phyloP scores from a whole-genome alignment of 2,113 vertebrate genomes.

The Heterotilapia buettikoferi region DNA sequence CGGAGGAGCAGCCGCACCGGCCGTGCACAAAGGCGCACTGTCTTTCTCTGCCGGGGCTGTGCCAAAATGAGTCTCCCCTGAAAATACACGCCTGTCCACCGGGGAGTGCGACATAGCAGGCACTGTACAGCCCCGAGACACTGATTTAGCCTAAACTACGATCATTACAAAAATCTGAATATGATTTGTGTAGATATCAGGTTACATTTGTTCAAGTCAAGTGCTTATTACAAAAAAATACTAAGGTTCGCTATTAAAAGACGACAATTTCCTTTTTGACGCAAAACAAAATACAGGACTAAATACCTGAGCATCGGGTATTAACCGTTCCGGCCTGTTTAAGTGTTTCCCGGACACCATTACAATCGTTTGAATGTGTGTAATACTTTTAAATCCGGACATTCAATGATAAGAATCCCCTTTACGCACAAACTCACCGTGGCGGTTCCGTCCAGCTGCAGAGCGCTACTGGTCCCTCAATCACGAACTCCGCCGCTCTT shows the following conservation, averaged over 20 bases:
- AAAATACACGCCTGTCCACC: background rate
- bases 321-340: background rate
- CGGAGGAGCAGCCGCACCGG: slow-evolving; percentile 15
- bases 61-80: slow-evolving; percentile 6
- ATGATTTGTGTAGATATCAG: background rate
- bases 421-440: slow-evolving; percentile 41
- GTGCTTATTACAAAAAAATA: background rate
- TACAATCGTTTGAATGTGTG: background rate
- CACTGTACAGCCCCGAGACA: background rate
- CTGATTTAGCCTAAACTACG: background rate
- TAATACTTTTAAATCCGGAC: background rate
- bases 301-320: background rate
- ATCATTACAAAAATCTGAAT: background rate
- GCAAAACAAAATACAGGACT: background rate
- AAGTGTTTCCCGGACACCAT: background rate
- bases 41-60: slow-evolving; percentile 29
- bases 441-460: slow-evolving; percentile 10
- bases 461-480: background rate
- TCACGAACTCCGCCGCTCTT: slow-evolving; percentile 24
- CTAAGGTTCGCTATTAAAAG: fast-evolving
- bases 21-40: slow-evolving; percentile 71
- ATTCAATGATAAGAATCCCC: background rate
- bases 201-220: background rate
- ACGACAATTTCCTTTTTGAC: background rate
- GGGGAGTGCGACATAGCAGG: background rate